Conservation (phyloP, 2,888 invertebrate species). For the Osedax frankpressi region DNA sequence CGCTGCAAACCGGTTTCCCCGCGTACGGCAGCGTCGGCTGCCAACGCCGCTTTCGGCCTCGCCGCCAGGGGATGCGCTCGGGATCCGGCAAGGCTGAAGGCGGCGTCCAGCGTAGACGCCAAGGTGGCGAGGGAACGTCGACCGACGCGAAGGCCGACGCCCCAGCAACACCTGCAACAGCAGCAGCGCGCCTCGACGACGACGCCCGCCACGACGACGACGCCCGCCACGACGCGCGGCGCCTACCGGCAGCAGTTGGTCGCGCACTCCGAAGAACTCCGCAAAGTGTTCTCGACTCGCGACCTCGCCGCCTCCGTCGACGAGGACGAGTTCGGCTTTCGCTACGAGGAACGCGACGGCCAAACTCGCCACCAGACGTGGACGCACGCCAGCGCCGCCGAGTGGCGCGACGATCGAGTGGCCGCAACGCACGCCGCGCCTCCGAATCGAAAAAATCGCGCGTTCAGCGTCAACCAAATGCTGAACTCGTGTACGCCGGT, state of each 20-base stretch:
- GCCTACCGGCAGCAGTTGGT: not conserved
- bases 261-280: not conserved
- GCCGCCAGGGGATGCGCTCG: no score
- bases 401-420: not conserved
- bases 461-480: not conserved
- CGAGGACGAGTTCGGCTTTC: not conserved
- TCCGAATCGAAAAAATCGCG: not conserved
- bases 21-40: no score
- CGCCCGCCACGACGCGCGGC: not conserved
- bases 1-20: no score
- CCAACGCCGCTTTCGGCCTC: no score
- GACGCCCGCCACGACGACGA: not conserved
- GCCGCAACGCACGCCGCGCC: not conserved
- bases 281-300: not conserved
- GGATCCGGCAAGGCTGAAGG: no score
- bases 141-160: not conserved
- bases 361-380: not conserved
- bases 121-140: not conserved
- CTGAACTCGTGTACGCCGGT: not conserved
- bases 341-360: not conserved
- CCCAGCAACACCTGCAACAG: not conserved
- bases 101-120: not conserved
- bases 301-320: not conserved
- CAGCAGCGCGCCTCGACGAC: not conserved
- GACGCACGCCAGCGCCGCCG: not conserved